phyloP scores from a whole-genome alignment of 2,797 vertebrate species.

The Synanceia verrucosa region DNA sequence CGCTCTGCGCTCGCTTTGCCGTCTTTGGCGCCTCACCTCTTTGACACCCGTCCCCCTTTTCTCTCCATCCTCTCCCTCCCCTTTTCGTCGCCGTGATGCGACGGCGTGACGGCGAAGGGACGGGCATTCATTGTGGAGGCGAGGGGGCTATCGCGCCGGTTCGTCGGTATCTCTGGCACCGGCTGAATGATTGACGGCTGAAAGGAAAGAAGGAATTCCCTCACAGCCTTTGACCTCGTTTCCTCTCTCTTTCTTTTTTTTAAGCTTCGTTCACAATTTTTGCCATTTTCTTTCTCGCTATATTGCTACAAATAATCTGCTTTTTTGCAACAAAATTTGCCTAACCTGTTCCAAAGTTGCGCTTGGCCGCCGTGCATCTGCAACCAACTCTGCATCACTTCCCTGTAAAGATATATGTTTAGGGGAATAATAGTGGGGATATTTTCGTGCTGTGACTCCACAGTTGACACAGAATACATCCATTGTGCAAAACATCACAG shows the following conservation, averaged over 20 bases:
- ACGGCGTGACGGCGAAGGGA: constrained; percentile 76
- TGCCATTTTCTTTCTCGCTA: not conserved
- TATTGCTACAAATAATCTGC: not conserved
- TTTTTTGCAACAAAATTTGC: not conserved
- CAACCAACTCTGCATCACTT: not conserved
- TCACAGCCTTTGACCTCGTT: constrained; percentile 77
- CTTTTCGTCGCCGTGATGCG: constrained; percentile 57
- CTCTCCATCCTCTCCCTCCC: constrained; percentile 10
- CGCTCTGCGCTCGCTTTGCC: constrained; percentile 65
- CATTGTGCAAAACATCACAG: not conserved
- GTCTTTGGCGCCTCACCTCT: constrained; percentile 20
- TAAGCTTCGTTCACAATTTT: constrained; percentile 21
- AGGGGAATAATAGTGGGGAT: not conserved
- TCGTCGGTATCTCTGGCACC: constrained; percentile 75
- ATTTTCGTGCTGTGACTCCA: not conserved
- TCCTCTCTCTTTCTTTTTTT: constrained; percentile 60
- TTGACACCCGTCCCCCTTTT: constrained; percentile 8
- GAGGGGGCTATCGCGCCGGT: constrained; percentile 67
- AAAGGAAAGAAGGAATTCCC: constrained; percentile 78
- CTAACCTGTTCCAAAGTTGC: not conserved
- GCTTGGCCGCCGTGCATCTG: not conserved
- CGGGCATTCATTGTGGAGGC: constrained; percentile 70
- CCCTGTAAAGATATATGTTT: not conserved
- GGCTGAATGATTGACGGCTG: constrained; percentile 74
- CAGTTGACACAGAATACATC: not conserved